phyloP scores from a whole-genome alignment of 2,888 invertebrate genomes.

The Hylaea fasciaria region DNA sequence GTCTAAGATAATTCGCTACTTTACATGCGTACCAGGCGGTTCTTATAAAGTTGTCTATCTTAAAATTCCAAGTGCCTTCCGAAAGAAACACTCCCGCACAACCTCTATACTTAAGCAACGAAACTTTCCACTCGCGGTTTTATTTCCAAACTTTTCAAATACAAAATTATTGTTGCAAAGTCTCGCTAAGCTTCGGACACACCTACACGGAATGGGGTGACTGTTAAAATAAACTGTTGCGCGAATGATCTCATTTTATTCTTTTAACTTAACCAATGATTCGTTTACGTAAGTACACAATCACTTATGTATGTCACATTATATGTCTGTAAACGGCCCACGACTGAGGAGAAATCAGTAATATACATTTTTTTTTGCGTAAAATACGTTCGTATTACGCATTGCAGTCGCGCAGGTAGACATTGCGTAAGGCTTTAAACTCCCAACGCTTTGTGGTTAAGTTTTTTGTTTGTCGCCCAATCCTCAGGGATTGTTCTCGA shows the following conservation, averaged over 20 bases:
- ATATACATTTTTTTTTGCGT: too few relatives aligned
- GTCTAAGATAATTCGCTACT: neutral
- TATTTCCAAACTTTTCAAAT: conserved; percentile 20
- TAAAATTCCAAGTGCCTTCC: conserved; percentile 20
- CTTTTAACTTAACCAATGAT: too few relatives aligned
- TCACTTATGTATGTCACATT: too few relatives aligned
- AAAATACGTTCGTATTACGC: too few relatives aligned
- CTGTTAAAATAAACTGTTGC: neutral
- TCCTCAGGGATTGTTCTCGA: conserved; percentile 8
- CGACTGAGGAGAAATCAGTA: too few relatives aligned
- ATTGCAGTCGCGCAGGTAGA: neutral
- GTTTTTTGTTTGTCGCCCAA: conserved; percentile 17
- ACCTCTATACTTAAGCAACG: conserved; percentile 19
- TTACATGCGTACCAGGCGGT: neutral
- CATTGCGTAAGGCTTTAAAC: neutral
- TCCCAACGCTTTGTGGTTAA: conserved; percentile 1
- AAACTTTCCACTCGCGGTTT: conserved; percentile 30
- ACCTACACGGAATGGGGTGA: neutral
- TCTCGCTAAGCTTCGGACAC: neutral
- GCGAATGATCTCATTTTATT: too few relatives aligned
- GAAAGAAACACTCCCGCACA: conserved; percentile 12
- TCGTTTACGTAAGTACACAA: too few relatives aligned
- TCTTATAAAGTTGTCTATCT: conserved; percentile 14
- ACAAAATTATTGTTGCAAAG: conserved; percentile 20
- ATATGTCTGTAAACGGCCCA: too few relatives aligned